Evolutionary conservation across 2,888 invertebrate species (phyloP).

Genomic region (Eristalinus aeneus): DNA sequence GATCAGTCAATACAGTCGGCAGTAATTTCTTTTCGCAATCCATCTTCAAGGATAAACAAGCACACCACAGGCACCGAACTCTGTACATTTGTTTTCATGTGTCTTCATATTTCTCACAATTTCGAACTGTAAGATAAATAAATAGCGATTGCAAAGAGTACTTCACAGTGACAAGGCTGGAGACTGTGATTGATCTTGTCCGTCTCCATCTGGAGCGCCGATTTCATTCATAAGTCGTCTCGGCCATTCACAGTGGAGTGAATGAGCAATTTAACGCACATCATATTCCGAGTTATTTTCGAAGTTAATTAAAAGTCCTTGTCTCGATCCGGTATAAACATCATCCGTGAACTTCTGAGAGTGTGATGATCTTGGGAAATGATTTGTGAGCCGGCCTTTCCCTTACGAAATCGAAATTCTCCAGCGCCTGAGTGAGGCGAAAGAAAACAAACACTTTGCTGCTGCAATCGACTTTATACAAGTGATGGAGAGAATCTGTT

Average conservation of each 20-base stretch:
- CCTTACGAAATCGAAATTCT: not conserved
- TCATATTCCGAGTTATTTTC: not conserved
- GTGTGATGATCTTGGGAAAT: not conserved
- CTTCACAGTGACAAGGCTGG: not conserved
- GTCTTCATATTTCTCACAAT: not conserved
- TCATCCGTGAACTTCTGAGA: not conserved
- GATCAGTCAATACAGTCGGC: slow-evolving; percentile 1
- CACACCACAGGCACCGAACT: slow-evolving; percentile 29
- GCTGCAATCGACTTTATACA: not conserved
- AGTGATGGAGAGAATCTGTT: not conserved
- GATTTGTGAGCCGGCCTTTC: not conserved
- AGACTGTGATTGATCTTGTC: not conserved
- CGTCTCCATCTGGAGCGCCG: not conserved
- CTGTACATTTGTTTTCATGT: not conserved
- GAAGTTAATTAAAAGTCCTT: not conserved
- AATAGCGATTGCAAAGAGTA: not conserved
- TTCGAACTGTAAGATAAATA: not conserved
- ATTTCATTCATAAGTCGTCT: not conserved
- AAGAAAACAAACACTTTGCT: not conserved
- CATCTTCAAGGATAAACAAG: slow-evolving; percentile 32
- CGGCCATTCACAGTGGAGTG: not conserved
- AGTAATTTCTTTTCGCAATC: not conserved
- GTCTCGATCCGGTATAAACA: not conserved
- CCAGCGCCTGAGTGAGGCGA: not conserved
- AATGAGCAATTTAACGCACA: not conserved